phyloP scores from a whole-genome alignment of 2,113 vertebrate genomes.

The Thunnus thynnus region DNA sequence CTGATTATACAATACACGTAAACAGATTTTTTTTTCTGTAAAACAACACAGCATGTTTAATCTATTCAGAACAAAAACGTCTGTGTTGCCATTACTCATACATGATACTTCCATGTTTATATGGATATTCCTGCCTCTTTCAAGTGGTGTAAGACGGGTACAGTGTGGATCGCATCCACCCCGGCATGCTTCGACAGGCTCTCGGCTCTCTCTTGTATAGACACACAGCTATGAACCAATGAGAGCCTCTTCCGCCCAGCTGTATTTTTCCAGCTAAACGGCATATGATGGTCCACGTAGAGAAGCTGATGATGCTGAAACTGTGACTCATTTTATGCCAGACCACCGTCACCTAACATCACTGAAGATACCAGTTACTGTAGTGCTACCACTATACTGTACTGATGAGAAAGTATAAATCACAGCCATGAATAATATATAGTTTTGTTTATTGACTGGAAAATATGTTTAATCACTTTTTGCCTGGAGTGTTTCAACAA shows the following conservation, averaged over 20 bases:
- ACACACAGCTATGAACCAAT: constrained; percentile 24
- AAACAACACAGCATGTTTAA: background rate
- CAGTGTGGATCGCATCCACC: constrained; percentile 6
- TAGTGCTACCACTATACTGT: too few relatives aligned
- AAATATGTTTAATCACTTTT: background rate
- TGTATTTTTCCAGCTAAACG: constrained; percentile 47
- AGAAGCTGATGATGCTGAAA: constrained; percentile 4
- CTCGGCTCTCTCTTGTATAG: constrained; percentile 19
- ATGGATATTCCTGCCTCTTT: too few relatives aligned
- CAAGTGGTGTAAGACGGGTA: constrained; percentile 2
- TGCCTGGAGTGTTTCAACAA: too few relatives aligned
- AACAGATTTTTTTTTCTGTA: too few relatives aligned
- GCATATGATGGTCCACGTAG: background rate
- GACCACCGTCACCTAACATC: background rate
- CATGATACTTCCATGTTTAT: too few relatives aligned
- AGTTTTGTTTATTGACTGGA: background rate
- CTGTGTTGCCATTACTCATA: background rate
- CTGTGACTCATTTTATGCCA: constrained; percentile 5
- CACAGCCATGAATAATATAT: background rate
- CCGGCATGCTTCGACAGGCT: constrained; percentile 61
- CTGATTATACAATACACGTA: too few relatives aligned
- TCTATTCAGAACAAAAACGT: background rate
- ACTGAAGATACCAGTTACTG: background rate
- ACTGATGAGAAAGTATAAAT: background rate
- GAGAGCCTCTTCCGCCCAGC: background rate